These are phyloP conservation scores for Globia sparganii DNA, from an alignment of 2,888 invertebrate genomes.

Conservation along the genomic window DNA sequence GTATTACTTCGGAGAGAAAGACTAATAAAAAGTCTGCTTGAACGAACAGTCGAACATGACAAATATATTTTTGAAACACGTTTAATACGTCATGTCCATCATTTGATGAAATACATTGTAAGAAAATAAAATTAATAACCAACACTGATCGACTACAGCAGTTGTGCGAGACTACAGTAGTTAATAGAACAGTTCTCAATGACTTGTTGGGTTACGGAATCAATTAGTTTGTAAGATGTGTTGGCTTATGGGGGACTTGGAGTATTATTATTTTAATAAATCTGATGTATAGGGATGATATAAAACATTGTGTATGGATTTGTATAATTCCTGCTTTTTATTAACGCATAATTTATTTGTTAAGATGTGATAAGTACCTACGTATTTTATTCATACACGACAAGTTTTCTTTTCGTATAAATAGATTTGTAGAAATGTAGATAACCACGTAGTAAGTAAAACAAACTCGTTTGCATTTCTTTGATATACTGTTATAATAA, in stretches of 20 bases:
- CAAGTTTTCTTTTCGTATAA: constrained; percentile 72
- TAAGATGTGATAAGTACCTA: constrained; percentile 77
- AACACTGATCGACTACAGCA: constrained; percentile 28
- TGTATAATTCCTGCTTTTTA: constrained; percentile 75
- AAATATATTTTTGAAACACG: constrained; percentile 56
- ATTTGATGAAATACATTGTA: constrained; percentile 47
- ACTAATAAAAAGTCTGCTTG: constrained; percentile 33
- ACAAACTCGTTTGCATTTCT: constrained; percentile 53
- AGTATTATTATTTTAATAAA: constrained; percentile 65
- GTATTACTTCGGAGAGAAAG: constrained; percentile 41
- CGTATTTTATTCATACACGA: constrained; percentile 76
- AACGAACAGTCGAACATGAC: constrained; percentile 45
- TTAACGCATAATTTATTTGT: constrained; percentile 82
- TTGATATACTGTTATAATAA: constrained; percentile 48
- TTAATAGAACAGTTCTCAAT: constrained; percentile 19
- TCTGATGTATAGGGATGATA: constrained; percentile 72
- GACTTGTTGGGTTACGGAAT: constrained; percentile 44
- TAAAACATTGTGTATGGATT: constrained; percentile 69
- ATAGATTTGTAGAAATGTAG: constrained; percentile 88
- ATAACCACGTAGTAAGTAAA: constrained; percentile 81
- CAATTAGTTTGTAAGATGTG: constrained; percentile 53
- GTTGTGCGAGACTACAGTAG: constrained; percentile 28
- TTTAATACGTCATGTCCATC: constrained; percentile 42
- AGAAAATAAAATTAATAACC: constrained; percentile 37
- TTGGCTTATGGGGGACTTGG: constrained; percentile 57